Evolutionary conservation across 2,113 vertebrate species (phyloP).

Genomic region (Sardina pilchardus): DNA sequence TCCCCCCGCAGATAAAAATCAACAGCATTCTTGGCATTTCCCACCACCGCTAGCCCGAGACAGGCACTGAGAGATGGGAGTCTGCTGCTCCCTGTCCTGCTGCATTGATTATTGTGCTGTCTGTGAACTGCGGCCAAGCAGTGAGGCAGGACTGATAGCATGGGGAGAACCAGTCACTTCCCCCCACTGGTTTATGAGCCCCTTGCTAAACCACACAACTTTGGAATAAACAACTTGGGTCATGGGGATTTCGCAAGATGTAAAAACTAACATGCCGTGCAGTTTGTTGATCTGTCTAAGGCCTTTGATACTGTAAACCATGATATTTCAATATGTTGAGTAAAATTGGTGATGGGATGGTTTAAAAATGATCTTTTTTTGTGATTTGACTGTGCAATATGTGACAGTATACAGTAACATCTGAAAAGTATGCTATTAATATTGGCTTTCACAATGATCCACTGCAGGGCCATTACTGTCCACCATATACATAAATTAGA

Average conservation of each 20-base stretch:
- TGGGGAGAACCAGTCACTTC: background rate
- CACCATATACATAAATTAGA: no score
- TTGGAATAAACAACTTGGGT: background rate
- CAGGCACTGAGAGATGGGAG: background rate
- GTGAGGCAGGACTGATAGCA: background rate
- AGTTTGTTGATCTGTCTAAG: no score
- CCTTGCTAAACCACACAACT: background rate
- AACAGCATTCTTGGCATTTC: background rate
- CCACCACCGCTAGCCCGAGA: background rate
- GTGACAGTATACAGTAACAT: no score
- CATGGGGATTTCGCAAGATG: background rate
- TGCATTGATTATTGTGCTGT: background rate
- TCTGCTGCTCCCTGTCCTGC: background rate
- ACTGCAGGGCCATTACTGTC: no score
- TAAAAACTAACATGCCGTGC: no score
- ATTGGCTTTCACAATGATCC: no score
- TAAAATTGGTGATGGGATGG: no score
- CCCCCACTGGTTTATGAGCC: background rate
- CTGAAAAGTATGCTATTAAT: no score
- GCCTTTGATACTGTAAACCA: no score
- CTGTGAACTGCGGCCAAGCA: background rate
- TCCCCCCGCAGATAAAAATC: background rate
- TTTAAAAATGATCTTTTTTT: no score
- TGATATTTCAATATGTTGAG: no score
- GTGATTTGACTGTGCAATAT: no score